Evolutionary conservation across 2,888 invertebrate species (phyloP), one percentile per base, ranked within the genome.

Genomic region (Cryptus armator): DNA sequence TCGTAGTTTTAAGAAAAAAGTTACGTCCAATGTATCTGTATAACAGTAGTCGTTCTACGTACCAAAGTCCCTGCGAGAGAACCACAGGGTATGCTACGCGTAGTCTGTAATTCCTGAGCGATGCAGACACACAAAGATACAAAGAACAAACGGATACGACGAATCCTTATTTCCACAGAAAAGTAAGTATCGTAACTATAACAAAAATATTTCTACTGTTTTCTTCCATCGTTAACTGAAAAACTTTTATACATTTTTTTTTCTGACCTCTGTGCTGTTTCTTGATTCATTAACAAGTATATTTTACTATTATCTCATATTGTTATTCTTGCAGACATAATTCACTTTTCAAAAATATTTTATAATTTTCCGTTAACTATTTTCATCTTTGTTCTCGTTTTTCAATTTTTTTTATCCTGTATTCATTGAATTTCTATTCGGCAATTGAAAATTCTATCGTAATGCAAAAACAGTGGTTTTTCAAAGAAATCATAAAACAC

Each of bases 1-100:
- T 74, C 53, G 16, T 64, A 76, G 46, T 43, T 24, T 16, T 75
- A 62, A 79, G 37, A 46, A 32, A 10, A 6, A 37, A 2, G 24
- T 72, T 1, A 14, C 51, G 44, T n/a, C 32, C n/a, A 5, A 14
- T 62, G 6, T 14, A n/a, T 29, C 7, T 12, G 14, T 19, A 9
- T 7, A 29, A n/a, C n/a, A 5, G 32, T 5, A 14, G n/a, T 24
- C 24, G 12, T 24, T n/a, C 62, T 62, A 29, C 32, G 32, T n/a
- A 32, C 6, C 37, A 9, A 37, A 7, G 32, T 62, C 56, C 19
- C 9, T 12, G 24, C 24, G 24, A 56, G 56, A 19, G 56, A 14
- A 32, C n/a, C 14, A n/a, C 1, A 29, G 37, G 9, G 9, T 37
- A 37, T 7, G 14, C 32, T 37, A 37, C 37, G 14, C 62, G 0